Evolutionary conservation across 2,113 vertebrate species (phyloP).

Genomic region (Sorex araneus): DNA sequence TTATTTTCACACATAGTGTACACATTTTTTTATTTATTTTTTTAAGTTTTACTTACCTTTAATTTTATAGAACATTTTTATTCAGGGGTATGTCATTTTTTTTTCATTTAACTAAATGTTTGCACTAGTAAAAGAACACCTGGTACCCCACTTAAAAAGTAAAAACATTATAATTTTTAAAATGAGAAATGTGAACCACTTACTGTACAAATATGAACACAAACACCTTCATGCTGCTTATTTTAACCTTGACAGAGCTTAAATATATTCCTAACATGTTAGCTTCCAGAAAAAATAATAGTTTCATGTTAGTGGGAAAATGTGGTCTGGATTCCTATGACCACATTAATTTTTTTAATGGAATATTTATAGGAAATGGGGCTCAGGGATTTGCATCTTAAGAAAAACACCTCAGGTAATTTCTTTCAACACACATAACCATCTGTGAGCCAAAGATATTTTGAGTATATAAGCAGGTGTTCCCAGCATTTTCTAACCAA

Average conservation of each 20-base stretch:
- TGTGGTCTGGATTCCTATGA: not conserved
- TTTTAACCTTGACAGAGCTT: not conserved
- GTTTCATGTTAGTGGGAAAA: not conserved
- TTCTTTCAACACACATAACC: not conserved
- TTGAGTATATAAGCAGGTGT: not conserved
- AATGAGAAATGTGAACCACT: not conserved
- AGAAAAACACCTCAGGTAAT: not conserved
- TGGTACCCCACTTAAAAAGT: not conserved
- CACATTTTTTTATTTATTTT: not conserved
- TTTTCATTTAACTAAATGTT: conserved; percentile 1
- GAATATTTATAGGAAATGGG: not conserved
- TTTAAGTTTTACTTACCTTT: not conserved
- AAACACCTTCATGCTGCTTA: not conserved
- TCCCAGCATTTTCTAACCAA: not conserved
- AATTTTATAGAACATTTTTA: not conserved
- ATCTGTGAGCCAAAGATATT: not conserved
- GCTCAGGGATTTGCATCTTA: not conserved
- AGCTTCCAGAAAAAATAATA: not conserved
- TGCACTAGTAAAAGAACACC: not conserved
- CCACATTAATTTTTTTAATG: not conserved
- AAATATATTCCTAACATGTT: not conserved
- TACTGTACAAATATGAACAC: not conserved
- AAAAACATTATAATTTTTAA: not conserved
- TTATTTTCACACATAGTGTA: conserved; percentile 24
- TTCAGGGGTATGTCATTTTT: not conserved